Evolutionary conservation across 2,888 invertebrate genomes (phyloP).

Genomic region (Hipparchia semele): DNA sequence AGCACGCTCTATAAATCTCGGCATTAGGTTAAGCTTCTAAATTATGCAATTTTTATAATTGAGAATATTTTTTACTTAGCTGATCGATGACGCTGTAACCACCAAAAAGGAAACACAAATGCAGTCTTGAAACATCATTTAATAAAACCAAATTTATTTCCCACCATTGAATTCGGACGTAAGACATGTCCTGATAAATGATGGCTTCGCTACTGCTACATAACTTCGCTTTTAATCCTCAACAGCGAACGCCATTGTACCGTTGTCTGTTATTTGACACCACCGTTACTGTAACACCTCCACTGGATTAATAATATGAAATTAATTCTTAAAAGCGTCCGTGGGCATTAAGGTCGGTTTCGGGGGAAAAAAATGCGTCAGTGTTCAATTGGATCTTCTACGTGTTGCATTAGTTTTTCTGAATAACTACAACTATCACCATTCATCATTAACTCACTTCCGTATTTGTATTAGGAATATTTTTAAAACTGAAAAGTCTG

Average conservation of each 20-base stretch:
- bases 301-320: constrained; percentile 1
- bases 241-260: constrained; percentile 69
- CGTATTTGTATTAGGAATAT: too few relatives aligned
- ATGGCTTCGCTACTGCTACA: constrained; percentile 76
- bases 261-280: constrained; percentile 72
- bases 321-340: not conserved
- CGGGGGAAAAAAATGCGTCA: not conserved
- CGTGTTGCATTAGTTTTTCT: too few relatives aligned
- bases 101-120: not conserved
- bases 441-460: too few relatives aligned
- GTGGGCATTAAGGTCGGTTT: not conserved
- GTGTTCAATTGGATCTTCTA: too few relatives aligned
- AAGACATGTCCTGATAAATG: constrained; percentile 76
- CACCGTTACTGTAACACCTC: constrained; percentile 51
- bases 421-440: too few relatives aligned
- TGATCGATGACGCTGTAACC: not conserved
- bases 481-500: too few relatives aligned
- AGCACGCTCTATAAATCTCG: too few relatives aligned
- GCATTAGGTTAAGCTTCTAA: too few relatives aligned
- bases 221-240: constrained; percentile 80
- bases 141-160: constrained; percentile 21
- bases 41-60: not conserved
- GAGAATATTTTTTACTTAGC: not conserved
- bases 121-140: constrained; percentile 5
- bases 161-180: constrained; percentile 42